phyloP scores from a whole-genome alignment of 2,888 invertebrate species.

The Erebia ligea region DNA sequence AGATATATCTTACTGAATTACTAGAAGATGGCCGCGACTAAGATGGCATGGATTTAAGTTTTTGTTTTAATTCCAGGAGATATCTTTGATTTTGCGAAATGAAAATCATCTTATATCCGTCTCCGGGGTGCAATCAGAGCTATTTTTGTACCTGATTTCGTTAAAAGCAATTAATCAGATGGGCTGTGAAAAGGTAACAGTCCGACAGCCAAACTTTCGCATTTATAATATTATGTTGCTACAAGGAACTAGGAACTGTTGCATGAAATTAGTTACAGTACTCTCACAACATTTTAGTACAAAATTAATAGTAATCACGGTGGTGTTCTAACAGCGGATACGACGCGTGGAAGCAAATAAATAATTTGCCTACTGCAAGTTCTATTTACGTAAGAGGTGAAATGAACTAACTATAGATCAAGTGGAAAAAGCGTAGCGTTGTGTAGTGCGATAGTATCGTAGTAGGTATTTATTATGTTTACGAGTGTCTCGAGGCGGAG shows the following conservation, averaged over 20 bases:
- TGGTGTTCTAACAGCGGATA: slow-evolving; percentile 5
- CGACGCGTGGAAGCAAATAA: slow-evolving; percentile 20
- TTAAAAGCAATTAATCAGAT: too few species aligned
- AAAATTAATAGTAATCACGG: background rate
- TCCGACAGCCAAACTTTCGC: too few species aligned
- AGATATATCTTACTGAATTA: too few species aligned
- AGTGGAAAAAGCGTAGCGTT: slow-evolving; percentile 52
- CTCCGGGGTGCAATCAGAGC: too few species aligned
- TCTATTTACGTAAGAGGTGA: slow-evolving; percentile 34
- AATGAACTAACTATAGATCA: slow-evolving; percentile 35
- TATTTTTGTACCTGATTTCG: too few species aligned
- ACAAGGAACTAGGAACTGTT: background rate
- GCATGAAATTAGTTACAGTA: background rate
- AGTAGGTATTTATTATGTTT: slow-evolving; percentile 54
- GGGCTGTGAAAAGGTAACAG: too few species aligned
- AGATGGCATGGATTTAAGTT: too few species aligned
- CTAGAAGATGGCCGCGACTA: too few species aligned
- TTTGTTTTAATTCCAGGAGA: too few species aligned
- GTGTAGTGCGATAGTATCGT: slow-evolving; percentile 52
- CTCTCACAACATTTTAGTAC: background rate
- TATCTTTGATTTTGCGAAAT: too few species aligned
- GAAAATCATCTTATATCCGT: too few species aligned
- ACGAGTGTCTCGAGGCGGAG: slow-evolving; percentile 80
- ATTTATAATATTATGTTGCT: background rate
- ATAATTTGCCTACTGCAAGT: slow-evolving; percentile 19